Percentiles rank a stretch among this genome's conserved stretches.
Evolutionary conservation across 2,113 vertebrate species (phyloP).

Genomic region (Microtus richardsoni): DNA sequence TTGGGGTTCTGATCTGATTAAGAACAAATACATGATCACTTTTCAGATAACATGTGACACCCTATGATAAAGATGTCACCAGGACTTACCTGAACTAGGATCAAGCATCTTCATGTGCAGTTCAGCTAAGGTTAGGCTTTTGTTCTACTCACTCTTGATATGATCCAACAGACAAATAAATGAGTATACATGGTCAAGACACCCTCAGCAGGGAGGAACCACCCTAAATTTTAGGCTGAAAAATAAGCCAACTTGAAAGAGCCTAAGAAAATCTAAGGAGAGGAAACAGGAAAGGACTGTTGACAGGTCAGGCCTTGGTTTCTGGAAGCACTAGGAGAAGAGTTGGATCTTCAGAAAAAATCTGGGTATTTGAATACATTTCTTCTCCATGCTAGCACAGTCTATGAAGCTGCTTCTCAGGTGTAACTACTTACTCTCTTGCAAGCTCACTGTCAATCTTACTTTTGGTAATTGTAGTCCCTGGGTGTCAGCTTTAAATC

Average conservation of each 20-base stretch:
- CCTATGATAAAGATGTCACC: background rate
- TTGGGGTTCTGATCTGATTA: background rate
- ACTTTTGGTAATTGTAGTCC: too few species aligned
- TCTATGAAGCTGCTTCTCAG: background rate
- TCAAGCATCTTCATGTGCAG: background rate
- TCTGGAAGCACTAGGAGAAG: background rate
- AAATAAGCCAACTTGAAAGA: background rate
- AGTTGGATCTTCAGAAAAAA: background rate
- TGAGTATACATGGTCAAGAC: background rate
- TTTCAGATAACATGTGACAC: background rate
- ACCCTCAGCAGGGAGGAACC: background rate
- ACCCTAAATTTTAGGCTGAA: background rate
- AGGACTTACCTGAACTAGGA: background rate
- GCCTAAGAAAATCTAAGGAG: background rate
- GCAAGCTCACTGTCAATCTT: background rate
- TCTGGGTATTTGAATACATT: background rate
- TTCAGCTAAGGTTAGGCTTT: background rate
- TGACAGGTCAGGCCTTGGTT: background rate
- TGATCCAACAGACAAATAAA: background rate
- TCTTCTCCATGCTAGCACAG: background rate
- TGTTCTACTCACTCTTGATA: background rate
- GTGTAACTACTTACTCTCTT: background rate
- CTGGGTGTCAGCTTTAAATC: background rate
- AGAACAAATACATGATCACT: background rate
- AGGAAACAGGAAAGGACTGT: background rate